These are phyloP conservation scores for Acanthopagrus latus DNA, from an alignment of 2,797 vertebrate species.

Conservation along the genomic window DNA sequence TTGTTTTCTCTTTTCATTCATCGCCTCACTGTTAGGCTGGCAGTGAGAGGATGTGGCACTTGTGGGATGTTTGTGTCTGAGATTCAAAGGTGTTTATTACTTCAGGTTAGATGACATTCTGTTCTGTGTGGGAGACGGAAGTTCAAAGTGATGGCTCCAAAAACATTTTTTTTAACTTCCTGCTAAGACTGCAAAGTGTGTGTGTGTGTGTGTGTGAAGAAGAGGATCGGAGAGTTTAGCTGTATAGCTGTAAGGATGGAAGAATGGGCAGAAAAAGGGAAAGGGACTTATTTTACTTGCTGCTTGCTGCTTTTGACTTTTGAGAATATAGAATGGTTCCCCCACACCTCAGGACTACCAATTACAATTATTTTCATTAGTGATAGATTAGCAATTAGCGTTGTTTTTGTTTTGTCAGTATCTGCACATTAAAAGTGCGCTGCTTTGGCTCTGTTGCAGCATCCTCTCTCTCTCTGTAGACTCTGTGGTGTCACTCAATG, in stretches of 20 bases:
- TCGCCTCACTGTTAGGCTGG: not conserved
- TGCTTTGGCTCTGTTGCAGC: too few relatives aligned
- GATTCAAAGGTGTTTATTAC: not conserved
- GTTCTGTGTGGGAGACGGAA: constrained; percentile 1
- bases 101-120: not conserved
- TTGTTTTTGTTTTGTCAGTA: too few relatives aligned
- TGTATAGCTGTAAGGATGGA: constrained; percentile 4
- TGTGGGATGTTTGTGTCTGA: not conserved
- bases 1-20: constrained; percentile 61
- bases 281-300: constrained; percentile 1
- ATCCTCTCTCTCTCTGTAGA: too few relatives aligned
- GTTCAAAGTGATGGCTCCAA: not conserved
- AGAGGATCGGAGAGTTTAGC: constrained; percentile 21
- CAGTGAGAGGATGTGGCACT: not conserved
- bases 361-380: not conserved
- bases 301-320: not conserved
- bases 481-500: too few relatives aligned
- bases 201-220: not conserved
- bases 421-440: too few relatives aligned
- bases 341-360: not conserved
- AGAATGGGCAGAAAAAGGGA: not conserved
- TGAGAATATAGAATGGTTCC: not conserved
- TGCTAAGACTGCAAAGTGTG: constrained; percentile 11
- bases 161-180: not conserved
- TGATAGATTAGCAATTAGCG: too few relatives aligned